phyloP scores from a whole-genome alignment of 2,113 vertebrate species.

The Coptodon rendalli region DNA sequence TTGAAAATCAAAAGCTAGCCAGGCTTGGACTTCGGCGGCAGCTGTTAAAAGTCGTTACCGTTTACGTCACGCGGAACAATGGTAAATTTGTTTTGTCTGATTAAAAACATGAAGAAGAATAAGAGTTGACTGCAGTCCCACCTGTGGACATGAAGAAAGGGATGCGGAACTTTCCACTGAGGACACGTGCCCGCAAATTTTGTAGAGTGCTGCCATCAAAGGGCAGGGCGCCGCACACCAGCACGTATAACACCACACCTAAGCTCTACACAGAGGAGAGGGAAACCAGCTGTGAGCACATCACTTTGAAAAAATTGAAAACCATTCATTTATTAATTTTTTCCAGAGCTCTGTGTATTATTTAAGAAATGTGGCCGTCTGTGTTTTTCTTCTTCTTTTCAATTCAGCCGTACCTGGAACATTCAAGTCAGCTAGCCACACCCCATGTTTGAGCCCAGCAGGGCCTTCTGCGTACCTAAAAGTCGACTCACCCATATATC shows the following conservation, averaged over 20 bases:
- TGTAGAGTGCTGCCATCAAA: conserved; percentile 98
- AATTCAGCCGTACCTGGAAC: background rate
- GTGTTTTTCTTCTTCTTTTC: background rate
- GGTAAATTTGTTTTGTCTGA: background rate
- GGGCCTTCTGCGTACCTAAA: background rate
- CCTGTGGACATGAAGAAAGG: conserved; percentile 99
- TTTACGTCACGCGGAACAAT: background rate
- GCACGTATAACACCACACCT: conserved; percentile 93
- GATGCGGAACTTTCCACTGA: conserved; percentile 97
- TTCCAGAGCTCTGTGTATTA: background rate
- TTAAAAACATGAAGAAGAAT: background rate
- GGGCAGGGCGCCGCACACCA: conserved; percentile 94
- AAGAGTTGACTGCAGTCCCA: conserved; percentile 42
- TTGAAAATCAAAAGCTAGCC: background rate
- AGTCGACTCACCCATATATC: conserved; percentile 89
- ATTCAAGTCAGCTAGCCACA: background rate
- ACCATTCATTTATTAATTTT: background rate
- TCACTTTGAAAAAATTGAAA: background rate
- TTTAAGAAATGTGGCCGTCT: background rate
- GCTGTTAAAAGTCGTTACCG: background rate
- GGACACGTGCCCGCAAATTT: conserved; percentile 91
- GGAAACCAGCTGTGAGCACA: background rate
- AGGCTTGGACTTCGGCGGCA: background rate
- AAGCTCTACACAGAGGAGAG: conserved; percentile 77
- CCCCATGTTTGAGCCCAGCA: background rate